These are phyloP conservation scores for Mormyrus iriodes DNA, from an alignment of 2,113 vertebrate genomes.

Conservation along the genomic window DNA sequence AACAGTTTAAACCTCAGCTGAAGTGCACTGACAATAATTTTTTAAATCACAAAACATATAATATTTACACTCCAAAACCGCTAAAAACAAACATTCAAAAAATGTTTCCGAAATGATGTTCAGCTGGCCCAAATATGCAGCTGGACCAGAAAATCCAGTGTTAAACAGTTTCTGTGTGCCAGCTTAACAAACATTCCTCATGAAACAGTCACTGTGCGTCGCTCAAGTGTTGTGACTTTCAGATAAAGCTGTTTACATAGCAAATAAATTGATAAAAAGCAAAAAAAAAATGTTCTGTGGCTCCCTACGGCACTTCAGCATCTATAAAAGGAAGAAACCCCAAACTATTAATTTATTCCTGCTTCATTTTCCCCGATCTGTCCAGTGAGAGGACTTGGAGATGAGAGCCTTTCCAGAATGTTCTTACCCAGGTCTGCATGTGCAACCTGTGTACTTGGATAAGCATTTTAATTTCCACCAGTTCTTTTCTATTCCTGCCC, in stretches of 20 bases:
- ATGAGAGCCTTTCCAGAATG: background rate
- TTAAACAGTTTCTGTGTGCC: background rate
- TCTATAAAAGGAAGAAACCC: background rate
- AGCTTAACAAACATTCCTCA: background rate
- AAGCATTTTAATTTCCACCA: background rate
- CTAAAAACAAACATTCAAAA: background rate
- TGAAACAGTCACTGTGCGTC: background rate
- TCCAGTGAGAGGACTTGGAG: background rate
- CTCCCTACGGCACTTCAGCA: background rate
- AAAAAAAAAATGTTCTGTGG: background rate
- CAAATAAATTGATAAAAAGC: background rate
- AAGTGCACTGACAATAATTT: background rate
- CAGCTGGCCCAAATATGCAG: background rate
- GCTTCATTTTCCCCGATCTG: background rate
- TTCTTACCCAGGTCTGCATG: background rate
- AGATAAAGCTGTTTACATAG: background rate
- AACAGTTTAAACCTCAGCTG: background rate
- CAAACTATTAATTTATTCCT: no score
- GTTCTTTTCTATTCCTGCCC: background rate
- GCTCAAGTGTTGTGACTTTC: background rate
- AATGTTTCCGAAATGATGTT: background rate
- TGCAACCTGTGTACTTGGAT: background rate
- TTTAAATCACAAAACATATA: background rate
- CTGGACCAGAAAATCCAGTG: background rate
- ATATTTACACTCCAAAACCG: background rate